These are phyloP conservation scores for Dascyllus trimaculatus DNA, from an alignment of 2,113 vertebrate genomes.

Conservation along the genomic window DNA sequence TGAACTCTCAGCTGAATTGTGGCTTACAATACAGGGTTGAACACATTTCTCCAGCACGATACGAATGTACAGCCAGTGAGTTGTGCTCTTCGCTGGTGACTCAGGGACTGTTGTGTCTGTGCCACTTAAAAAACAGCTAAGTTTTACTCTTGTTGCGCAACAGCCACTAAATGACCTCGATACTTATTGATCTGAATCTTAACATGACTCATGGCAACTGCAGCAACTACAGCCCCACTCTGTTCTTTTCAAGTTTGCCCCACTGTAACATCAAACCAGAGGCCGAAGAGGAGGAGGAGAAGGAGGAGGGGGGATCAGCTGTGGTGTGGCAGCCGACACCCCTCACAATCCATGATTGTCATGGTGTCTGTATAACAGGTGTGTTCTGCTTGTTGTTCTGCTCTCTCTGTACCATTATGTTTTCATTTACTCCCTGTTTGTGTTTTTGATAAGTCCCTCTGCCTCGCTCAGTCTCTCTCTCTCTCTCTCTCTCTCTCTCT, in stretches of 20 bases:
- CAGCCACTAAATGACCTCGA: slow-evolving; percentile 18
- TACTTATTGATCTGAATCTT: slow-evolving; percentile 51
- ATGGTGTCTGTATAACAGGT: slow-evolving; percentile 19
- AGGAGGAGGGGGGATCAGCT: slow-evolving; percentile 38
- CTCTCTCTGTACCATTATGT: slow-evolving; percentile 1
- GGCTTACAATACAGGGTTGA: neutral
- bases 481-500: slow-evolving; percentile 6
- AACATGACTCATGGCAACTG: slow-evolving; percentile 54
- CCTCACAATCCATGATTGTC: neutral
- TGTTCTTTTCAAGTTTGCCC: slow-evolving; percentile 26
- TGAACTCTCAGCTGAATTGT: neutral
- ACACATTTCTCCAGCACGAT: slow-evolving; percentile 5
- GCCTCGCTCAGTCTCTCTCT: neutral
- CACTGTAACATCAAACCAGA: slow-evolving; percentile 17
- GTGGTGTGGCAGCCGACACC: slow-evolving; percentile 1
- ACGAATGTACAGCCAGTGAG: neutral
- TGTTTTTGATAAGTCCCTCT: slow-evolving; percentile 34
- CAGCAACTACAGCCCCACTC: neutral
- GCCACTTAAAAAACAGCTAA: slow-evolving; percentile 45
- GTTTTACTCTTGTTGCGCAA: slow-evolving; percentile 56
- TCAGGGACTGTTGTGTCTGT: slow-evolving; percentile 69
- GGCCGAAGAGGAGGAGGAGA: neutral
- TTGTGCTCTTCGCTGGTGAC: slow-evolving; percentile 43
- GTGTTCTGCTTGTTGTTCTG: slow-evolving; percentile 19
- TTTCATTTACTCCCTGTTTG: slow-evolving; percentile 7